Percentiles rank a stretch among this genome's conserved stretches.
Conservation (phyloP, 1,140 invertebrate species). For the Neuroterus valhalla region DNA sequence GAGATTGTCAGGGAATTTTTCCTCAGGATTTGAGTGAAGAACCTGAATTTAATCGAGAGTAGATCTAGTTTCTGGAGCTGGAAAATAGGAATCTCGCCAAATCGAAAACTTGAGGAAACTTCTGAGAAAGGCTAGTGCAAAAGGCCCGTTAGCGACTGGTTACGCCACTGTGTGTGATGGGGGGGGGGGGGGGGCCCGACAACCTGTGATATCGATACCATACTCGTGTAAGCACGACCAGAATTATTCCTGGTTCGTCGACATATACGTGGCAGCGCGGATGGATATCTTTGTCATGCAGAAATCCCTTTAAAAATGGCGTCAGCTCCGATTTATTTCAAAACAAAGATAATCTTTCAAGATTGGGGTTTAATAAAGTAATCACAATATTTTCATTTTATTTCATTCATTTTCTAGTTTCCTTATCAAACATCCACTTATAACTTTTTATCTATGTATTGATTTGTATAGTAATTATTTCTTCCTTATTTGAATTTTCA, state of each 20-base stretch:
- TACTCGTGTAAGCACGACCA: constrained; percentile 28
- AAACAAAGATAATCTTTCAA: no score
- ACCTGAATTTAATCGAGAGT: no score
- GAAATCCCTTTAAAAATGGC: not conserved
- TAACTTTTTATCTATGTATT: no score
- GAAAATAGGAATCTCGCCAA: not conserved
- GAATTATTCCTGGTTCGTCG: constrained; percentile 30
- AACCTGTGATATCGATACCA: constrained; percentile 30
- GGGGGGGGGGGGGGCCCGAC: not conserved
- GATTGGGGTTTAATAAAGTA: no score
- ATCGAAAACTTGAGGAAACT: not conserved
- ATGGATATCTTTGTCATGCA: constrained; percentile 5
- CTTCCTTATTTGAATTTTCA: no score
- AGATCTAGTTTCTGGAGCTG: not conserved
- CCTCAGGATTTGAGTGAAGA: no score
- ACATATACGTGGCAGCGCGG: constrained; percentile 17
- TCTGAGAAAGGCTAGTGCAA: not conserved
- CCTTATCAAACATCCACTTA: no score
- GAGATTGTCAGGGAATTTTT: no score
- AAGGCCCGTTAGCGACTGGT: constrained; percentile 13
- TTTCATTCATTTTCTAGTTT: no score
- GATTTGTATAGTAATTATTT: no score
- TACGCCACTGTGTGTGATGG: constrained; percentile 7
- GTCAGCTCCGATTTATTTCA: no score
- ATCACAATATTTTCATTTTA: no score